A percentile compares a stretch with the other conserved stretches of the same genome.
phyloP scores from a whole-genome alignment of 2,888 invertebrate species.

The Eueremaeus valkanovi region DNA sequence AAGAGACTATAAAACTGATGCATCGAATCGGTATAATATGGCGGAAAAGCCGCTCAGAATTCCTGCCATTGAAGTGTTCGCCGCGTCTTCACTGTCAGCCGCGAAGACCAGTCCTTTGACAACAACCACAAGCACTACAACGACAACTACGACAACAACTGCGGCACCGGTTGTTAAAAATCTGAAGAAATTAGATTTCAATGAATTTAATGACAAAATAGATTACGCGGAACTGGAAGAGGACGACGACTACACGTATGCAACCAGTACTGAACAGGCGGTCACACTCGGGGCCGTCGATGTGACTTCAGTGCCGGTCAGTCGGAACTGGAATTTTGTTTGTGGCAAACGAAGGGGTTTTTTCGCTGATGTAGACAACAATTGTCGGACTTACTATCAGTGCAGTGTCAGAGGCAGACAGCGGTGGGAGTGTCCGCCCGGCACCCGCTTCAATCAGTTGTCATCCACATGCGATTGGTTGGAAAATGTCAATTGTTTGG shows the following conservation, averaged over 20 bases:
- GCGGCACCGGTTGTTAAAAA: not conserved
- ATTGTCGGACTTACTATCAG: conserved; percentile 33
- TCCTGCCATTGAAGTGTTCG: not conserved
- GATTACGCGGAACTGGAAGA: not conserved
- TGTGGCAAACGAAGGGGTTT: conserved; percentile 28
- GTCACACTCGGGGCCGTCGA: not conserved
- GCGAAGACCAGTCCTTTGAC: not conserved
- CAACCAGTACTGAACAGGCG: not conserved
- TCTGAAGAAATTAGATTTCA: conserved; percentile 6
- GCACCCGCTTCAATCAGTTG: conserved; percentile 32
- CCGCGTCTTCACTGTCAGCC: not conserved
- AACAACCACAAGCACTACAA: not conserved
- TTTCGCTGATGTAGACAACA: conserved; percentile 36
- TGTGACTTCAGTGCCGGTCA: not conserved
- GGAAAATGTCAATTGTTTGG: conserved; percentile 23
- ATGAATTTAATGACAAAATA: not conserved
- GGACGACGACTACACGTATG: not conserved
- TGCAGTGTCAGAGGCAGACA: conserved; percentile 28
- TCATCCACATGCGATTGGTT: conserved; percentile 33
- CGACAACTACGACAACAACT: not conserved
- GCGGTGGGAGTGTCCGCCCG: conserved; percentile 30
- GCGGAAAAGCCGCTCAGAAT: not conserved
- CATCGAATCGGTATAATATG: not conserved
- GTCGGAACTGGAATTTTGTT: conserved; percentile 9
- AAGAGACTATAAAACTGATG: not conserved